Evolutionary conservation across 2,113 vertebrate genomes (phyloP).

Genomic region (Psettodes erumei): DNA sequence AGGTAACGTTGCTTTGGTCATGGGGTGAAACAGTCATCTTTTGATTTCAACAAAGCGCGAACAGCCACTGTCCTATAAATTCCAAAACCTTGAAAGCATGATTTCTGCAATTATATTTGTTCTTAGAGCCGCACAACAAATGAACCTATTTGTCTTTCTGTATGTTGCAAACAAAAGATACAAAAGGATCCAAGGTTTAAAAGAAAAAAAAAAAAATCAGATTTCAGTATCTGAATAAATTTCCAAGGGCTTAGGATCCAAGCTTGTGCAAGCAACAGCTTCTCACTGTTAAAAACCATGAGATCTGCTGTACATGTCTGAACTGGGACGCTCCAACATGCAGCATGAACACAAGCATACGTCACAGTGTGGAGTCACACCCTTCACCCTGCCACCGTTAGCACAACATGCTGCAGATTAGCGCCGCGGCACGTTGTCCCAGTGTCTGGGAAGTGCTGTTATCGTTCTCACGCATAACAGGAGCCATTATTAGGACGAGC

Average conservation of each 20-base stretch:
- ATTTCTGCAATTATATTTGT: no score
- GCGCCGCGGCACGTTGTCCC: not conserved
- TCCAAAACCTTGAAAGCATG: no score
- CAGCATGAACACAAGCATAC: not conserved
- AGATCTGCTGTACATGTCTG: not conserved
- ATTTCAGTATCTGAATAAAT: not conserved
- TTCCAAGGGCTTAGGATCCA: not conserved
- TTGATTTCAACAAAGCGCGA: no score
- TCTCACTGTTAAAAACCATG: not conserved
- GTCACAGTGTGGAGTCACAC: not conserved
- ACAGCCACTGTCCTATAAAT: no score
- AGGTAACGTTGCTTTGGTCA: no score
- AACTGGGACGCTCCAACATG: not conserved
- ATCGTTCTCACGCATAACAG: conserved; percentile 25
- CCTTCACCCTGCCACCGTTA: not conserved
- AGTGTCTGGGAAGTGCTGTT: not conserved
- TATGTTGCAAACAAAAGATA: no score
- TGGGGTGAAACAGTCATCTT: no score
- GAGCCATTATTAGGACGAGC: conserved; percentile 4
- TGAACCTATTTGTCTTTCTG: no score
- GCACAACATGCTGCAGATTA: not conserved
- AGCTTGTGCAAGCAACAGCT: not conserved
- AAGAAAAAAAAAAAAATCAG: no score
- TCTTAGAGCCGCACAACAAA: no score
- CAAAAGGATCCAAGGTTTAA: no score